A percentile compares a stretch with the other conserved stretches of the same genome.
Evolutionary conservation across 2,113 vertebrate genomes (phyloP).

Genomic region (Bungarus multicinctus): DNA sequence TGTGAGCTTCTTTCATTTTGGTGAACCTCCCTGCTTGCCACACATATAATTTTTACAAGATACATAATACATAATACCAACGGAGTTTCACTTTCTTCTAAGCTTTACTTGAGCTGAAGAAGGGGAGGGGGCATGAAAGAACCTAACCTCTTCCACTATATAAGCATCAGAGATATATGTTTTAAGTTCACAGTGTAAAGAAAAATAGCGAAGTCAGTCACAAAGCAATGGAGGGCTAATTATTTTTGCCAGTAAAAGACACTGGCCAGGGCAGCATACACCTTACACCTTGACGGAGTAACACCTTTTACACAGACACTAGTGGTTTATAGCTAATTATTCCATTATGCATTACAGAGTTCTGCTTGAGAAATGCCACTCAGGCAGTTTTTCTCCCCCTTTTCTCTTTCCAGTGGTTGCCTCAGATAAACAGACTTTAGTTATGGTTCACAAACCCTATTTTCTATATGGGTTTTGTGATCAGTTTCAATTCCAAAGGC

Average conservation of each 20-base stretch:
- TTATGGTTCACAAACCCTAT: conserved; percentile 39
- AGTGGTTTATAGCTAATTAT: conserved; percentile 14
- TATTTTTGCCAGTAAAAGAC: background rate
- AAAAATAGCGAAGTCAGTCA: conserved; percentile 16
- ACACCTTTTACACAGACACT: background rate
- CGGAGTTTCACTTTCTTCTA: background rate
- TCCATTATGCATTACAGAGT: background rate
- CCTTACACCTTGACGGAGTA: background rate
- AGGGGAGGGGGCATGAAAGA: background rate
- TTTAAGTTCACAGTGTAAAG: conserved; percentile 10
- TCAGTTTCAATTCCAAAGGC: conserved; percentile 50
- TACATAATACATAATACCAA: background rate
- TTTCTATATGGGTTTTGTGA: conserved; percentile 6
- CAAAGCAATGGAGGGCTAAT: conserved; percentile 12
- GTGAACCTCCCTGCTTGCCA: background rate
- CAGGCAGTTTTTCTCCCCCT: background rate
- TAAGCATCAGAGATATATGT: background rate
- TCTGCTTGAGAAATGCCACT: background rate
- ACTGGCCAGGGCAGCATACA: conserved; percentile 5
- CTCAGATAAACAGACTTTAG: conserved; percentile 45
- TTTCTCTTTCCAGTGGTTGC: conserved; percentile 21
- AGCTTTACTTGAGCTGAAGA: background rate
- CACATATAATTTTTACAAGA: background rate
- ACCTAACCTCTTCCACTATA: background rate
- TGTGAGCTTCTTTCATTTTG: background rate